Evolutionary conservation across 2,113 vertebrate species (phyloP), one percentile per base, ranked within the genome.

Genomic region (Gadus macrocephalus): DNA sequence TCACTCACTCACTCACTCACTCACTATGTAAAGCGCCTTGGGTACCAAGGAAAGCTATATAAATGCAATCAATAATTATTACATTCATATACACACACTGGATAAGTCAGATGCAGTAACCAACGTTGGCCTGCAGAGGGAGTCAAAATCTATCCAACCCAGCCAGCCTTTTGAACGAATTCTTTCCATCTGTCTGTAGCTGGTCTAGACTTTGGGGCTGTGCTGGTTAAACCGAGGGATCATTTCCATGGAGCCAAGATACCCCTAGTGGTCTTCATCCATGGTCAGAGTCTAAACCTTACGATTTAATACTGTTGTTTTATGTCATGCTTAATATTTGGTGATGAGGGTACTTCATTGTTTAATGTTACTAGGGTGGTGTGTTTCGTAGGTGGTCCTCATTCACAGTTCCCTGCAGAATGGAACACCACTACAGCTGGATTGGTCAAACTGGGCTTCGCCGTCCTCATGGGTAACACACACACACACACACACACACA

Each of bases 401-500:
- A 95, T 1, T 85, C 92, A 0, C 88, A 94, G 80, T 94, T 90
- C 0, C 83, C 91, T 17, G 92, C 93, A 15, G 88, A 92, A 73
- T 96, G 95, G 95, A 92, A 85, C 66, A 71, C 78, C 0, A 89
- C 84, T 56, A 89, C 91, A 67, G 91, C 93, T 0, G 85, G 86
- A 0, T 83, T 95, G 78, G 91, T 86, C 75, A 82, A 25, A 68
- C 76, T 95, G 15, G 94, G 94, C 66, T 93, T 93, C 0, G 91
- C 94, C 0, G 83, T 95, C 67, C 91, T 95, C 6, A 86, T 95
- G 85, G 93, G 93, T 95, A 72, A 91, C 88, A 68, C 7, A 15
- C 20, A 25, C 62, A 31, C 62, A 31, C 22, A 15, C 42, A 42
- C 38, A 72, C 49, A 25, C 65, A 55, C 19, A 27, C 65, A 55